phyloP scores from a whole-genome alignment of 1,140 invertebrate species.

The Drosophila mojavensis region DNA sequence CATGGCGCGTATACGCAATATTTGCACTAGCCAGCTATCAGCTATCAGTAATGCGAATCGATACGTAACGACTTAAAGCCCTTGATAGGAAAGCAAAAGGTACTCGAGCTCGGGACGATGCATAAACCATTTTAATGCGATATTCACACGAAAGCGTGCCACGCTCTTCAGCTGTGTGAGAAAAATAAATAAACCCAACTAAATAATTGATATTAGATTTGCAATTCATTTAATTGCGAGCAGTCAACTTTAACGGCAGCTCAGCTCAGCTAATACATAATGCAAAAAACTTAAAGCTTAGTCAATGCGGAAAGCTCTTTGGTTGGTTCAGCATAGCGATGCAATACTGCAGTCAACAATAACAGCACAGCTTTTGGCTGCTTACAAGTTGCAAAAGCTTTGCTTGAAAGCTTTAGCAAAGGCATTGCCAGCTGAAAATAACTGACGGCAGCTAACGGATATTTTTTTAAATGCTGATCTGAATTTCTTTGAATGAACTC shows the following conservation, averaged over 20 bases:
- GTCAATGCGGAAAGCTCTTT: background rate
- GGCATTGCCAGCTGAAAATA: slow-evolving; percentile 31
- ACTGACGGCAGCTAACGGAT: slow-evolving; percentile 17
- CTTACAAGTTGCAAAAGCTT: slow-evolving; percentile 16
- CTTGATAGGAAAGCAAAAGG: slow-evolving; percentile 16
- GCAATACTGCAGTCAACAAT: slow-evolving; percentile 26
- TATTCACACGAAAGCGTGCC: slow-evolving; percentile 32
- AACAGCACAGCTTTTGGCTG: slow-evolving; percentile 34
- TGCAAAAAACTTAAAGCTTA: slow-evolving; percentile 7
- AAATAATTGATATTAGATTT: slow-evolving; percentile 37
- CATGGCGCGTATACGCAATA: slow-evolving; percentile 38
- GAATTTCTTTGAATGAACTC: too few species aligned
- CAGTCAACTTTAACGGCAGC: slow-evolving; percentile 37
- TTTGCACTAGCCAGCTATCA: slow-evolving; percentile 17
- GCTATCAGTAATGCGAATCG: background rate
- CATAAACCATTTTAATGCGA: slow-evolving; percentile 1
- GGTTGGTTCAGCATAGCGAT: background rate
- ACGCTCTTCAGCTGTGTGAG: slow-evolving; percentile 33
- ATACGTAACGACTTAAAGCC: slow-evolving; percentile 17
- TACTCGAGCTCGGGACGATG: background rate
- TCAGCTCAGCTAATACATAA: background rate
- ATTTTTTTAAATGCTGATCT: background rate
- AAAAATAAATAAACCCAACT: slow-evolving; percentile 13
- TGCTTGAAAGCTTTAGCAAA: slow-evolving; percentile 3
- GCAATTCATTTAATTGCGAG: slow-evolving; percentile 24